Conservation (phyloP, 2,113 vertebrate species). For the Periophthalmus modestus region DNA sequence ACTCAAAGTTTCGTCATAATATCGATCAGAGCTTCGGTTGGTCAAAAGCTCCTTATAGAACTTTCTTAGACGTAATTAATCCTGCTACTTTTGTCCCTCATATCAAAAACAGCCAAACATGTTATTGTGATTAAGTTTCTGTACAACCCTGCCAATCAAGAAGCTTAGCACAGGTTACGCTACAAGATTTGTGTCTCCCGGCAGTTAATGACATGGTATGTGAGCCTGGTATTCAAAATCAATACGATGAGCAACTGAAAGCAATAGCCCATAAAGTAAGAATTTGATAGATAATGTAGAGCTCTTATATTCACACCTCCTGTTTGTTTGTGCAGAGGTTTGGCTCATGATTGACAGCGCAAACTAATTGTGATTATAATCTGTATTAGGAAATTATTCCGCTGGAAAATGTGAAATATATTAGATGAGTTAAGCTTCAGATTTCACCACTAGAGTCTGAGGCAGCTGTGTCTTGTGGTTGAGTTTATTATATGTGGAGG, state of each 20-base stretch:
- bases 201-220: conserved; percentile 8
- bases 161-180: background rate
- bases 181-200: conserved; percentile 43
- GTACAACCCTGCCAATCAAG: background rate
- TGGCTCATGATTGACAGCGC: background rate
- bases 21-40: background rate
- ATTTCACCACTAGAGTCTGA: background rate
- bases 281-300: conserved; percentile 20
- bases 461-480: background rate
- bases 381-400: conserved; percentile 23
- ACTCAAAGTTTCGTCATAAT: background rate
- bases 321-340: background rate
- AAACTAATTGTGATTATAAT: conserved; percentile 17
- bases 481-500: too few species aligned
- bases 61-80: background rate
- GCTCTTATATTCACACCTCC: background rate
- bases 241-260: conserved; percentile 18
- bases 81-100: background rate
- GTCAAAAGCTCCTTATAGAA: too few species aligned
- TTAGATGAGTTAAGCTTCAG: conserved; percentile 19
- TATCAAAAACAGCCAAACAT: background rate
- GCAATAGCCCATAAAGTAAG: background rate
- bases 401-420: conserved; percentile 7
- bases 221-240: conserved; percentile 27
- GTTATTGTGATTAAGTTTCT: too few species aligned